Base-by-base conservation (phyloP, 2,888 invertebrate species). In the Subacronicta megacephala region DNA sequence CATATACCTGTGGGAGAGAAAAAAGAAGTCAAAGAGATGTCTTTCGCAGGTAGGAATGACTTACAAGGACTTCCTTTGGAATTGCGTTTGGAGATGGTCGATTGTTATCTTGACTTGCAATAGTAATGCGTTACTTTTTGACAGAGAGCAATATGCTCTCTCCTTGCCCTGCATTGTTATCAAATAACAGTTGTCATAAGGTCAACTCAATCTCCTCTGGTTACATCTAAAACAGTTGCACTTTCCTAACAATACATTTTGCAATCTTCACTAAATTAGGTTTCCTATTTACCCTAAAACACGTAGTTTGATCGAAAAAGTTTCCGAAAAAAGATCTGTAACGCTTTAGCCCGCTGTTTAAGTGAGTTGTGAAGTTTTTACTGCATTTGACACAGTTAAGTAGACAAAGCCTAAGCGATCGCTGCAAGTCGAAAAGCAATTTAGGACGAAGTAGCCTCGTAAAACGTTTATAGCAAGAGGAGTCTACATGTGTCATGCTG, bases 391-490 rank as follows among this genome's bases (percentile, higher is more conserved):
- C 72, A 71, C 75, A 71, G 75, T 77, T 78, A 62, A 52, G 69
- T 75, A 73, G 70, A 77, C 77, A 79, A 77, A 76, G 69, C 75
- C 72, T 50, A 68, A 77, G 69, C 70, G 64, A 75, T 77, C 67
- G 72, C 60, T 72, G 72, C 68, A 65, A 75, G 73, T 62, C 67
- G 69, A 80, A 74, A 66, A 71, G 71, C 77, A 65, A 78, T 80
- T 78, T 73, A 65, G 66, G 77, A 71, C 78, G 67, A 77, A 77
- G 72, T 75, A 67, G 61, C 52, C 60, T 83, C 83, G 78, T 87
- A 83, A 87, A 87, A 83, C 78, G 67, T 85, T 85, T 83, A 85
- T 81, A 68, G 76, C 71, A 66, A 72, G 76, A 76, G 74, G 75
- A 72, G 62, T 72, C 66, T 81, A 75, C 78, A 77, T 71, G 70